A percentile compares a stretch with the other conserved stretches of the same genome.
Evolutionary conservation across 2,113 vertebrate species (phyloP).

Genomic region (Embiotoca jacksoni): DNA sequence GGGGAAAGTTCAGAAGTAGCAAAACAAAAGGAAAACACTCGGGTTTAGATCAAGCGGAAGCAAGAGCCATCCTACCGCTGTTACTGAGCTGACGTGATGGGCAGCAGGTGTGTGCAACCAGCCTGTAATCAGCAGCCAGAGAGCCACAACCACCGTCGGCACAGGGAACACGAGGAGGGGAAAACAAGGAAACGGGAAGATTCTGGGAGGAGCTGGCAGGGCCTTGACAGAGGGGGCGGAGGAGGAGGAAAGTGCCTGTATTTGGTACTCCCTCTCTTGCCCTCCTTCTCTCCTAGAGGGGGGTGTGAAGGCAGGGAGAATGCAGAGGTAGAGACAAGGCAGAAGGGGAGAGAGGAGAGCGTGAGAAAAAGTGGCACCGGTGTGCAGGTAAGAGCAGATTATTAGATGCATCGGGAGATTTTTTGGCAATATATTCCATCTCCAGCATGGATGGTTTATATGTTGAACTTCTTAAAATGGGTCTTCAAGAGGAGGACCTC

Average conservation of each 20-base stretch:
- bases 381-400: slow-evolving; percentile 71
- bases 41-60: no score
- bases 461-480: neutral
- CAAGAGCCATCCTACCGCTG: no score
- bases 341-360: slow-evolving; percentile 44
- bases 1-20: no score
- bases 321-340: slow-evolving; percentile 62
- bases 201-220: neutral
- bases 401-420: neutral
- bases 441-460: neutral
- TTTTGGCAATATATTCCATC: neutral
- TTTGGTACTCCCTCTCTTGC: slow-evolving; percentile 67
- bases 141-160: no score
- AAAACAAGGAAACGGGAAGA: neutral
- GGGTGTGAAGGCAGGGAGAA: slow-evolving; percentile 60
- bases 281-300: slow-evolving; percentile 48
- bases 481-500: neutral
- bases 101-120: no score
- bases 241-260: slow-evolving; percentile 65
- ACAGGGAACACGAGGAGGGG: slow-evolving; percentile 7
- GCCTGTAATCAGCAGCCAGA: no score
- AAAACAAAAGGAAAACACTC: no score
- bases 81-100: no score
- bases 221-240: slow-evolving; percentile 8
- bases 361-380: slow-evolving; percentile 50